Evolutionary conservation across 1,140 invertebrate genomes (phyloP).

Genomic region (Macrocentrus cingulum): DNA sequence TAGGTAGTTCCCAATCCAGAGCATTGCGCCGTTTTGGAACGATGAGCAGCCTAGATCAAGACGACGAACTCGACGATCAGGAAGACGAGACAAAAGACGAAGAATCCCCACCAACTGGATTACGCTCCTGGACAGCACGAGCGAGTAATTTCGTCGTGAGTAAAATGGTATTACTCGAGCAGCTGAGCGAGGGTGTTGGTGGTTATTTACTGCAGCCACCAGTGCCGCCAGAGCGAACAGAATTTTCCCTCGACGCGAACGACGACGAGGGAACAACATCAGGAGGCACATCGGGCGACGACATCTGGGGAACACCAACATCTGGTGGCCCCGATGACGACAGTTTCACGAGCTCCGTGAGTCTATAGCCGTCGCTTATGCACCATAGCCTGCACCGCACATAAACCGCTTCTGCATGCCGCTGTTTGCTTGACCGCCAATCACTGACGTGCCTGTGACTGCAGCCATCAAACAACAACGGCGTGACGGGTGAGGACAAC

Average conservation of each 20-base stretch:
- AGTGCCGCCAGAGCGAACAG: slow-evolving; percentile 49
- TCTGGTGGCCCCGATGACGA: slow-evolving; percentile 79
- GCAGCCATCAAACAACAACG: slow-evolving; percentile 50
- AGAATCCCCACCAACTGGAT: slow-evolving; percentile 54
- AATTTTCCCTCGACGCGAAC: slow-evolving; percentile 53
- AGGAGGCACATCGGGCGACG: slow-evolving; percentile 77
- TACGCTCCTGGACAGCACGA: slow-evolving; percentile 73
- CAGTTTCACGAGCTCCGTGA: slow-evolving; percentile 62
- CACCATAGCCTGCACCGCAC: slow-evolving; percentile 14
- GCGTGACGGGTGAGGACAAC: slow-evolving; percentile 43
- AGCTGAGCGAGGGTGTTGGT: slow-evolving; percentile 60
- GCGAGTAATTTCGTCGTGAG: slow-evolving; percentile 78
- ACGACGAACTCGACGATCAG: slow-evolving; percentile 59
- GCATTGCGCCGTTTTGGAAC: slow-evolving; percentile 69
- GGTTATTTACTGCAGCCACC: slow-evolving; percentile 52
- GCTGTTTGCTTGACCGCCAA: slow-evolving; percentile 52
- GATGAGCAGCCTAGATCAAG: slow-evolving; percentile 73
- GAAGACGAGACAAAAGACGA: slow-evolving; percentile 44
- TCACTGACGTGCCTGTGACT: slow-evolving; percentile 54
- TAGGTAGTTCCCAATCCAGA: slow-evolving; percentile 33
- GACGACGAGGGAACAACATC: slow-evolving; percentile 71
- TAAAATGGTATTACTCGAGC: slow-evolving; percentile 74
- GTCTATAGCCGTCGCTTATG: slow-evolving; percentile 14
- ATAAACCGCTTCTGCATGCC: slow-evolving; percentile 57
- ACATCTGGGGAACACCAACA: slow-evolving; percentile 83